Evolutionary conservation across 2,113 vertebrate genomes (phyloP).

Genomic region (Clarias gariepinus): DNA sequence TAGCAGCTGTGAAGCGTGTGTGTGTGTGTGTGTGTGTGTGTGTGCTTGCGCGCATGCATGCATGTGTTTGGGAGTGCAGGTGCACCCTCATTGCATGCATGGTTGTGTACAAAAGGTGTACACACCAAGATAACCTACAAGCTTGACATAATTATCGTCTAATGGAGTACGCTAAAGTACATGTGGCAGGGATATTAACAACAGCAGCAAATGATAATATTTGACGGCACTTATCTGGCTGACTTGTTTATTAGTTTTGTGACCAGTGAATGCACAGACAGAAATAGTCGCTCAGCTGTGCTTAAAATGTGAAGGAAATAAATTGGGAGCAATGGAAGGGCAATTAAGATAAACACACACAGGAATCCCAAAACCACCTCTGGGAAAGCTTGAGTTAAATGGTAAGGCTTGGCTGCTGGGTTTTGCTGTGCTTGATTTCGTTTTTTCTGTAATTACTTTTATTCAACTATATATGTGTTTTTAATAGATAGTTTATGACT

Average conservation of each 20-base stretch:
- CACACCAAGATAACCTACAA: conserved; percentile 6
- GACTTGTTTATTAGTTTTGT: conserved; percentile 51
- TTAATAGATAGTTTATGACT: no score
- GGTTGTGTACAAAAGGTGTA: background rate
- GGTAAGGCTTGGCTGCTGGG: conserved; percentile 58
- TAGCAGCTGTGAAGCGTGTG: conserved; percentile 1
- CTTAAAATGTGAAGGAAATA: conserved; percentile 64
- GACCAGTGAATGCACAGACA: conserved; percentile 61
- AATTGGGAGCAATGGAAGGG: conserved; percentile 54
- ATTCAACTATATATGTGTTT: conserved; percentile 49
- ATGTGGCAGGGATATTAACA: background rate
- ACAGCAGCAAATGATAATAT: background rate
- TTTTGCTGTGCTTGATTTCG: conserved; percentile 63
- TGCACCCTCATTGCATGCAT: conserved; percentile 12
- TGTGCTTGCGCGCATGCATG: background rate
- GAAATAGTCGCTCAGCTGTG: conserved; percentile 61
- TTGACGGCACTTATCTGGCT: conserved; percentile 45
- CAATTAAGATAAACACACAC: conserved; percentile 58
- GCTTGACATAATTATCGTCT: conserved; percentile 3
- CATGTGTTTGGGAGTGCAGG: background rate
- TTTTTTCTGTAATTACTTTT: conserved; percentile 65
- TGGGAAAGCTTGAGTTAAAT: conserved; percentile 36
- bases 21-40: background rate
- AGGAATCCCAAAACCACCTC: conserved; percentile 50
- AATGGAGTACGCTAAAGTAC: conserved; percentile 5